Base-by-base conservation (phyloP, 2,797 vertebrate species). In the Acrossocheilus wenchowensis region DNA sequence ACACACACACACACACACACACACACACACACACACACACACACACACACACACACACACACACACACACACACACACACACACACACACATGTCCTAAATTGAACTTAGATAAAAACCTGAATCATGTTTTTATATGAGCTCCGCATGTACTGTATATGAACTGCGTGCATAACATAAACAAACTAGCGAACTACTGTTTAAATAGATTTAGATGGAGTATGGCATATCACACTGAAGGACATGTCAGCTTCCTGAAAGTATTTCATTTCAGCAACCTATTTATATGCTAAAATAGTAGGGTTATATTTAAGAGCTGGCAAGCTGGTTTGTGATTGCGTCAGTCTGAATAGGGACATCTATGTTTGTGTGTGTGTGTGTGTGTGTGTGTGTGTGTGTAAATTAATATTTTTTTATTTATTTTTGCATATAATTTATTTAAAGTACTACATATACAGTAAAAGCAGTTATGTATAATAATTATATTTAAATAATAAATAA, bases 91-190 rank as follows among this genome's bases (percentile, higher is more conserved):
- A 34, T 43, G 39, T 83, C 84, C 73, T 39, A 11, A 79, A 17
- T 15, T 86, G 23, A 86, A 69, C 78, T 81, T 57, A 12, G 36
- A 62, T 87, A 43, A 79, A 82, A n/a, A 26, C 23, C 41, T 64
- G 26, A 45, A 36, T 69, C 2, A 3, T 50, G 79, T 36, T 52
- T 23, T 52, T 7, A 50, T 50, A 19, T 1, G 17, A 34, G 19
- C 5, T 62, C 57, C 10, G 1, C 57, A n/a, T 62, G 57, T 26
- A 26, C 1, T 34, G 14, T 34, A 66, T 17, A 66, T 34, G 26
- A 30, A 2, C 62, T 30, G 9, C 5, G 2, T 30, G 19, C 52
- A 34, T 34, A 23, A 26, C 52, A 34, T 14, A 48, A 60, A 43
- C 23, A 41, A 62, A 41, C 2, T 12, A 39, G 10, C 50, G 23